Base-by-base conservation (phyloP, 2,797 vertebrate species). In the Luscinia megarhynchos region DNA sequence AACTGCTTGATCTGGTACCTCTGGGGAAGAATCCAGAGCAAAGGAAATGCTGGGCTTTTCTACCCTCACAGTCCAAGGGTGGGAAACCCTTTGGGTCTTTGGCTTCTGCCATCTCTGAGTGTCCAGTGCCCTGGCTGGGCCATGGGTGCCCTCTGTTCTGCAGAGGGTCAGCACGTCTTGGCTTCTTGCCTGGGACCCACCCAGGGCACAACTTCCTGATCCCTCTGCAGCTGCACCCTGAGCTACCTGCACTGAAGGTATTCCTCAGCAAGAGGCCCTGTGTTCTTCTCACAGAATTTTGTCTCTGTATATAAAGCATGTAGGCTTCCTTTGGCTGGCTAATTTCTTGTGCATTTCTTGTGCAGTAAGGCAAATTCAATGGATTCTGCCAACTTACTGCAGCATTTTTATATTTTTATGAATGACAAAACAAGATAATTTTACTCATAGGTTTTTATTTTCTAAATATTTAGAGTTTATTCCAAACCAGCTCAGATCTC, bases 101-200 rank as follows among this genome's bases (percentile, higher is more conserved):
- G 3, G 6, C 17, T 59, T 12, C 30, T 61, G 30, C 1, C 0
- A 0, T 46, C 8, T 40, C 30, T 11, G 1, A 32, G 17, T 22
- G 8, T 23, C 17, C 4, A 2, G 6, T 38, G 27, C 6, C 19
- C 18, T 9, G 36, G 18, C 6, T 36, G 30, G 9, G 3, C 19
- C 55, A 14, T 0, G 1, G 36, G 15, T 43, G 7, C 10, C 3
- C 10, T 57, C 27, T 29, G 7, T 14, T n/a, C 9, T 36, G 27
- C 32, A 50, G 9, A 34, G 30, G 2, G 2, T 18, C 3, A 4
- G 26, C 8, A 5, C 10, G 18, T 74, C 48, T 13, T 0, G 0
- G 3, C 26, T 40, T 34, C 41, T 20, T 23, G 5, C 22, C 48
- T 16, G 9, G 8, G 26, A 3, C 46, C 32, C 11, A 32, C 4